A percentile compares a stretch with the other conserved stretches of the same genome.
phyloP scores from a whole-genome alignment of 1,140 invertebrate species.

The Tetragonula clypearis region DNA sequence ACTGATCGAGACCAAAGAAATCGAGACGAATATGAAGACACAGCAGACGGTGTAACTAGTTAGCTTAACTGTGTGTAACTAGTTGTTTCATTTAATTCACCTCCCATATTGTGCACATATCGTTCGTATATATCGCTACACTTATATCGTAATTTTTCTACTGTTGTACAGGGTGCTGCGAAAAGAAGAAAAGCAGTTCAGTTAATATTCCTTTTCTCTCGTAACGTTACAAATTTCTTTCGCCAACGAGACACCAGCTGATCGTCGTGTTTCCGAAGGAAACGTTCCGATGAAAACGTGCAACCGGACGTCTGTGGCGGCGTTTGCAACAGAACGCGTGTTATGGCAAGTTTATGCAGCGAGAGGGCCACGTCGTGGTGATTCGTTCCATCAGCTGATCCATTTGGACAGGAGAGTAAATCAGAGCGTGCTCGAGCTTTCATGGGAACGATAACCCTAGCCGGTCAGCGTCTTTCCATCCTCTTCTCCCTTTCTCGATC shows the following conservation, averaged over 20 bases:
- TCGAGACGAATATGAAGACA: not conserved
- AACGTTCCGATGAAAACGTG: not conserved
- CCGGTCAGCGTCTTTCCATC: constrained; percentile 8
- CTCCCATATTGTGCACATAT: not conserved
- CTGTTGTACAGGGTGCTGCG: not conserved
- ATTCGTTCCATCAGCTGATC: constrained; percentile 52
- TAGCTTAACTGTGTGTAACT: not conserved
- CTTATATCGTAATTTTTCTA: not conserved
- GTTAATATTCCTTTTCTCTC: not conserved
- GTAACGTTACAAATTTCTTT: not conserved
- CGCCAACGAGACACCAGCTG: too few species aligned
- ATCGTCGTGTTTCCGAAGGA: not conserved
- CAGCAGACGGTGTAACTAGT: not conserved
- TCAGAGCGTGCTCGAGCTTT: constrained; percentile 51
- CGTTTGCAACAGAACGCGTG: not conserved
- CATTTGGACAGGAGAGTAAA: constrained; percentile 47
- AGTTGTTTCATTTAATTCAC: not conserved
- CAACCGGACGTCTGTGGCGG: not conserved
- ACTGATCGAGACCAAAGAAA: not conserved
- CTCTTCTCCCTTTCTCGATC: not conserved
- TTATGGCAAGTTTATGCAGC: constrained; percentile 1
- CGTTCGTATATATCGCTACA: not conserved
- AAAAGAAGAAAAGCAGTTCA: not conserved
- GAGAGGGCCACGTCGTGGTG: not conserved
- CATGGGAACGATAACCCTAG: constrained; percentile 61